Base-by-base conservation (phyloP, 2,888 invertebrate species). In the Eupithecia tripunctaria region DNA sequence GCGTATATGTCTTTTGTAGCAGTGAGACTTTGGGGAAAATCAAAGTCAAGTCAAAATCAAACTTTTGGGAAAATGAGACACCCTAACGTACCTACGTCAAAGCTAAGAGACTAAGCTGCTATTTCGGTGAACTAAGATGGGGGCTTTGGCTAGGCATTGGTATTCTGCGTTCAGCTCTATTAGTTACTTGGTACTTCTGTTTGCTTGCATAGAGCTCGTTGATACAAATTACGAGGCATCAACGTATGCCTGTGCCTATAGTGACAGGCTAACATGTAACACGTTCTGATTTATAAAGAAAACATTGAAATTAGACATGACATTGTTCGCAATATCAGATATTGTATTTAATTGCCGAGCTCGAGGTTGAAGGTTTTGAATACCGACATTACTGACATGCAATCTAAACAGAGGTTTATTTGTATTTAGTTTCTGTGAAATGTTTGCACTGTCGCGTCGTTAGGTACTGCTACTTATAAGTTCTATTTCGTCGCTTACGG, bases 211-310 rank as follows among this genome's bases (percentile, higher is more conserved):
- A 47, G n/a, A 47, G 47, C 47, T n/a, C n/a, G n/a, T 47, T n/a
- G n/a, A 47, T 47, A 47, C 47, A 47, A 47, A n/a, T 51, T 51
- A 21, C 21, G 21, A 51, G 47, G 47, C 47, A 21, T 7, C 47
- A 51, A 51, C 10, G 21, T 21, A 21, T 51, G 47, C 10, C 47
- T 21, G n/a, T 51, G 21, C 47, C 18, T n/a, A 43, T 43, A 7
- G 2, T 47, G 6, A 51, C 47, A 21, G 47, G n/a, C 14, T 41
- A 12, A 41, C 38, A 41, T 64, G 10, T 4, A 38, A 21, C 64
- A 27, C 29, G 14, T 60, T 29, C 15, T 60, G 47, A 67, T 62
- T 62, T 43, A 67, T 63, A 64, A 25, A 59, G 71, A 72, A 68
- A 71, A 71, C 62, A 56, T 62, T 38, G 47, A 36, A 64, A 41